Evolutionary conservation across 2,113 vertebrate genomes (phyloP), one percentile per base, ranked within the genome.

Genomic region (Lagopus muta): DNA sequence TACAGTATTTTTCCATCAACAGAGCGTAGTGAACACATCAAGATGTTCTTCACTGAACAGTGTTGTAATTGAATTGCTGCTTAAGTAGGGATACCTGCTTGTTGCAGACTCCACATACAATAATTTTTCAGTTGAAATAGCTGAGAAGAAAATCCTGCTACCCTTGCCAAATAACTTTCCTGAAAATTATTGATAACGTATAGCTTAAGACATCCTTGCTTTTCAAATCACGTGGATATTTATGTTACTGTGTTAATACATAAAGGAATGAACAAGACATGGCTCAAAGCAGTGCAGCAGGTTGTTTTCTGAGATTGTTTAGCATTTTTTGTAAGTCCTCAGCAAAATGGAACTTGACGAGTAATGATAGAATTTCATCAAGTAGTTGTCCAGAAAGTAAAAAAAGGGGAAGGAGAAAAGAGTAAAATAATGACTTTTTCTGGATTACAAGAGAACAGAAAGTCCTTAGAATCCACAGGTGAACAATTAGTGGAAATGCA

Each of bases 81-180:
- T 86, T 94, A 84, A 95, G 82, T 71, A 88, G 83, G 75, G 60
- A 86, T 97, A 90, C 55, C 69, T 93, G 62, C 88, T 93, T 92
- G 69, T 89, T 38, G 34, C 80, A 88, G 43, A 47, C 48, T 85
- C 90, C 21, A 55, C 38, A 43, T 82, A 48, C 9, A 11, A 38
- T 94, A 52, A 65, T 90, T 94, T 96, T 92, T 87, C 40, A 61
- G 80, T 60, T 67, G 82, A n/a, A 82, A 62, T 38, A 82, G 71
- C 78, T 82, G 67, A 76, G 58, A 88, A 93, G 90, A 91, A 82
- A 94, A n/a, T 24, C 11, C 32, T 83, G 24, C 78, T 89, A 71
- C 10, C 60, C 32, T 48, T 92, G 50, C 47, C 2, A 40, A 74
- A 71, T 85, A 89, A 76, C 54, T 74, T 73, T 74, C 52, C 84